Evolutionary conservation across 2,888 invertebrate species (phyloP), one percentile per base, ranked within the genome.

Genomic region (Callinectes sapidus): DNA sequence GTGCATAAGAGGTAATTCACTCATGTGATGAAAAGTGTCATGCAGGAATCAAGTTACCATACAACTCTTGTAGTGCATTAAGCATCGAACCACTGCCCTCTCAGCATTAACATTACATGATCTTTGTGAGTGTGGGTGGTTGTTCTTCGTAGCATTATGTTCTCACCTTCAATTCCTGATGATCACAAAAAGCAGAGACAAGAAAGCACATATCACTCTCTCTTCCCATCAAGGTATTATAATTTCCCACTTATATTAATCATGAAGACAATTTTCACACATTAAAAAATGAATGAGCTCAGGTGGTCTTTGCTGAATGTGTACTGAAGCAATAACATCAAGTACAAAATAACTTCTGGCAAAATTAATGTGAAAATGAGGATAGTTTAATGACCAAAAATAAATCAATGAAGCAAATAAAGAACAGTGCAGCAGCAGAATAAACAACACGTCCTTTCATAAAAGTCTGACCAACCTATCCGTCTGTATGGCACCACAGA

Each of bases 121-220:
- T 61, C 89, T 89, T 71, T n/a, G 42, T 89, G 89, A 81, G 81
- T 81, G 81, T 35, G 71, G 71, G 71, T 71, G 42, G 89, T n/a
- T 42, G 66, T 71, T 89, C 71, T 39, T 23, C 42, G 16, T 77
- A 42, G 71, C 42, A 39, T 89, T 71, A 42, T n/a, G 89, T 77
- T 87, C 92, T 92, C 92, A 92, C 92, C 92, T 92, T 92, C 66
- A 92, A 92, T 86, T 92, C 92, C 92, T 92, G 89, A 89, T 39
- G 85, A 85, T 61, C 86, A 81, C 39, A 92, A 32, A 54, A 23
- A 71, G 86, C 54, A 39, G 55, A 71, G 55, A 89, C 39, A 91
- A 66, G 81, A 89, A 48, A 87, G 13, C 61, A 90, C 55, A 28
- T 32, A 48, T 32, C 42, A 48, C 39, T 85, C 71, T 23, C 88